These are phyloP conservation scores for Daktulosphaira vitifoliae DNA, from an alignment of 1,140 invertebrate genomes.

Conservation along the genomic window DNA sequence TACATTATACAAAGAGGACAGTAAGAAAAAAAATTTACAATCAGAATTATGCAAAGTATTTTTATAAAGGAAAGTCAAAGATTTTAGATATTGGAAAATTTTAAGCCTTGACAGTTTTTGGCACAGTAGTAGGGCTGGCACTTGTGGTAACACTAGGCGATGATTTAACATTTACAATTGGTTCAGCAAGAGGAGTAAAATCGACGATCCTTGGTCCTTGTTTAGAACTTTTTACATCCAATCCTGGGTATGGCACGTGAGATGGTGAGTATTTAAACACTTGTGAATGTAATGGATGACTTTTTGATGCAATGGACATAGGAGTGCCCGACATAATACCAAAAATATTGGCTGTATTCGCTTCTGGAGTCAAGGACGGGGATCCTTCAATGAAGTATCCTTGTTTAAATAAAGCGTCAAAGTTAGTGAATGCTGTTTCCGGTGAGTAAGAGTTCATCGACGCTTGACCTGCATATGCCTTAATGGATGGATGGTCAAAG, in stretches of 20 bases:
- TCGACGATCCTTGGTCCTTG: no score
- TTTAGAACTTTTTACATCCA: no score
- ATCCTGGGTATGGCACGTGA: constrained; percentile 4
- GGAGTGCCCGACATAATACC: not conserved
- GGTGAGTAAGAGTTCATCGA: not conserved
- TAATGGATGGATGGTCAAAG: not conserved
- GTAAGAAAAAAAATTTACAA: no score
- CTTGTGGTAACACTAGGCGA: no score
- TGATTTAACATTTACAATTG: not conserved
- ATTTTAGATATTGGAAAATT: no score
- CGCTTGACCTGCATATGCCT: not conserved
- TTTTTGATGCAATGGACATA: not conserved
- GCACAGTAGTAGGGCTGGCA: no score
- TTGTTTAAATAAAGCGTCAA: not conserved
- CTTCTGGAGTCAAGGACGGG: not conserved
- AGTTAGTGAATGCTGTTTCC: not conserved
- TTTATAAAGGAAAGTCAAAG: no score
- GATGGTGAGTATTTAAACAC: not conserved
- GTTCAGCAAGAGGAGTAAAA: not conserved
- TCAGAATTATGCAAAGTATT: no score
- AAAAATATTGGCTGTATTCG: not conserved
- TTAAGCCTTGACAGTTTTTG: no score
- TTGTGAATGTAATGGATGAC: constrained; percentile 8
- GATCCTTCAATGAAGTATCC: not conserved
- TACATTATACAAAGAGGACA: no score